phyloP scores from a whole-genome alignment of 37 sponge, comb jelly and placozoan genomes.

The Geodia barretti region DNA sequence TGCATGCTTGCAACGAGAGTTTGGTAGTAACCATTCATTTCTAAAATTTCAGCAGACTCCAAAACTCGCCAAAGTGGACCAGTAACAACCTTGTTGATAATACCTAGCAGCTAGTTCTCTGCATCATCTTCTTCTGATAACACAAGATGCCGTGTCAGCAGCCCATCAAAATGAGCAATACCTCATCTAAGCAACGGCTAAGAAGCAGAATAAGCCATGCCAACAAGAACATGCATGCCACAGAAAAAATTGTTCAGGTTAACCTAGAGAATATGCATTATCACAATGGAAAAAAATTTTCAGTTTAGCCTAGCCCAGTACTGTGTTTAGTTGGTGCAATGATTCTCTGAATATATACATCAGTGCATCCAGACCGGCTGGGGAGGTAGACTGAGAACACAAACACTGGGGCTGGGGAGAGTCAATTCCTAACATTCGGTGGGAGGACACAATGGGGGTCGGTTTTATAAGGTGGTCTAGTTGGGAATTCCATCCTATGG shows the following conservation, averaged over 20 bases:
- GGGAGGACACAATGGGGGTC: neutral
- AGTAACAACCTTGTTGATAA: constrained; percentile 31
- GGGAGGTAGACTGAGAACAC: neutral
- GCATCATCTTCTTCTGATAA: constrained; percentile 8
- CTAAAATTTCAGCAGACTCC: constrained; percentile 24
- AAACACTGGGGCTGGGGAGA: neutral
- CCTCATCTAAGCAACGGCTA: constrained; percentile 19
- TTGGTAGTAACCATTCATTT: constrained; percentile 13
- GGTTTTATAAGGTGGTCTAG: neutral
- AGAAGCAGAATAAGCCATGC: constrained; percentile 40
- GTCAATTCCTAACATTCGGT: neutral
- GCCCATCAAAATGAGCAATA: neutral
- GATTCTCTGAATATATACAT: neutral
- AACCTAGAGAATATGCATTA: no score
- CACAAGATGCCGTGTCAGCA: neutral
- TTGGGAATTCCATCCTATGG: neutral
- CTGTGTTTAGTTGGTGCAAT: neutral
- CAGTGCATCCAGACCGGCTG: neutral
- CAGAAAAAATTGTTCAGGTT: constrained; percentile 37
- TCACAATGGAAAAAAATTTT: no score
- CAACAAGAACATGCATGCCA: constrained; percentile 46
- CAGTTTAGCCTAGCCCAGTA: no score
- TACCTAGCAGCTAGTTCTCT: constrained; percentile 25
- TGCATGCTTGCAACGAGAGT: constrained; percentile 1
- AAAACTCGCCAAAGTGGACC: constrained; percentile 49